phyloP scores from a whole-genome alignment of 2,113 vertebrate species.

The Coracopsis vasa region DNA sequence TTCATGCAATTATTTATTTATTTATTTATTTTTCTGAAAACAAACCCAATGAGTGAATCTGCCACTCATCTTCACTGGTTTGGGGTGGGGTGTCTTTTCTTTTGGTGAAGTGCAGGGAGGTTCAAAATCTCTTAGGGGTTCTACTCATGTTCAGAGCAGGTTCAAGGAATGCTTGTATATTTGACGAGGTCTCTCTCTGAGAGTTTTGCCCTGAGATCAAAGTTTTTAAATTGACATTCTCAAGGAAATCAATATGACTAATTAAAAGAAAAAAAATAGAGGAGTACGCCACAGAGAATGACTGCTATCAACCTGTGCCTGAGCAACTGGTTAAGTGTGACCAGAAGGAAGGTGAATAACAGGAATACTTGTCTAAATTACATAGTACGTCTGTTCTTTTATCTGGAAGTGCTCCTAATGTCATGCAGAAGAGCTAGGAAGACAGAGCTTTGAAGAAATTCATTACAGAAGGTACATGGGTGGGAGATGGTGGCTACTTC shows the following conservation, averaged over 20 bases:
- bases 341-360: neutral
- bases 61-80: neutral
- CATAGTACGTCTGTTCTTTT: fast-evolving
- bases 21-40: neutral
- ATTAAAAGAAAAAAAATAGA: neutral
- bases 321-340: neutral
- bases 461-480: neutral
- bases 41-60: neutral
- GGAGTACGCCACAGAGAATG: neutral
- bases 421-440: neutral
- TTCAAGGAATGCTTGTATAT: neutral
- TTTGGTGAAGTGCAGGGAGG: neutral
- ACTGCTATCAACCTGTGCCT: neutral
- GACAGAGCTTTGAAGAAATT: neutral
- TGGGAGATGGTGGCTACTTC: neutral
- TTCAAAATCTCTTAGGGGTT: neutral
- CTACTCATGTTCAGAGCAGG: neutral
- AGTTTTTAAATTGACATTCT: neutral
- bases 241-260: neutral
- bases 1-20: neutral
- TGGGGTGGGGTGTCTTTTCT: neutral
- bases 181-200: neutral
- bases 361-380: neutral
- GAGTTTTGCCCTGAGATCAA: neutral
- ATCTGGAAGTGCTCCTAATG: neutral